Conservation (phyloP, 2,113 vertebrate genomes). For the Rhabdomys dilectus region DNA sequence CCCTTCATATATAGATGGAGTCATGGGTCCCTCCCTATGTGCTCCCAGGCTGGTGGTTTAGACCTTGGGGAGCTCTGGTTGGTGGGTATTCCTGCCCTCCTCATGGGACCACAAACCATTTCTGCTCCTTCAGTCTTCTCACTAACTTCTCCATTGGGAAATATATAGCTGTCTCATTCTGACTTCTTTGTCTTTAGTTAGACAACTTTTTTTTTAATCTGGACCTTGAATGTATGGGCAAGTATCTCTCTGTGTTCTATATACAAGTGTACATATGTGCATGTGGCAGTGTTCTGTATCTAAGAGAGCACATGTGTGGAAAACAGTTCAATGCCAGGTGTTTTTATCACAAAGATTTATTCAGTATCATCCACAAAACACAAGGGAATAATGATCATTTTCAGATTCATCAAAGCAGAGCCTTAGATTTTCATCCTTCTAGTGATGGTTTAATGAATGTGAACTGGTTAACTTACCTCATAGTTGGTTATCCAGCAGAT, state of each 20-base stretch:
- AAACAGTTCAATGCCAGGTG: background rate
- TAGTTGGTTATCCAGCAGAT: background rate
- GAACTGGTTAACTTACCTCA: slow-evolving; percentile 10
- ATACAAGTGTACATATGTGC: background rate
- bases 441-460: background rate
- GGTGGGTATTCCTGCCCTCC: too few species aligned
- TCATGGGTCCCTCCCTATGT: too few species aligned
- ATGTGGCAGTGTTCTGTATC: background rate
- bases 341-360: background rate
- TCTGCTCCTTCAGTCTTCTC: too few species aligned
- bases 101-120: too few species aligned
- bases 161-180: too few species aligned
- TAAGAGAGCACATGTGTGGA: background rate
- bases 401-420: background rate
- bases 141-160: too few species aligned
- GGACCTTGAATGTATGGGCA: background rate
- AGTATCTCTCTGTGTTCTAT: background rate
- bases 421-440: background rate
- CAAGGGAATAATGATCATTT: background rate
- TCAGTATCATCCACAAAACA: background rate
- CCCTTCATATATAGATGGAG: too few species aligned
- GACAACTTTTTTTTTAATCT: background rate
- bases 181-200: background rate
- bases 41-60: too few species aligned
- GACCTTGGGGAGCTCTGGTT: too few species aligned